Conservation (phyloP, 2,888 invertebrate genomes). For the Aplocera efformata region DNA sequence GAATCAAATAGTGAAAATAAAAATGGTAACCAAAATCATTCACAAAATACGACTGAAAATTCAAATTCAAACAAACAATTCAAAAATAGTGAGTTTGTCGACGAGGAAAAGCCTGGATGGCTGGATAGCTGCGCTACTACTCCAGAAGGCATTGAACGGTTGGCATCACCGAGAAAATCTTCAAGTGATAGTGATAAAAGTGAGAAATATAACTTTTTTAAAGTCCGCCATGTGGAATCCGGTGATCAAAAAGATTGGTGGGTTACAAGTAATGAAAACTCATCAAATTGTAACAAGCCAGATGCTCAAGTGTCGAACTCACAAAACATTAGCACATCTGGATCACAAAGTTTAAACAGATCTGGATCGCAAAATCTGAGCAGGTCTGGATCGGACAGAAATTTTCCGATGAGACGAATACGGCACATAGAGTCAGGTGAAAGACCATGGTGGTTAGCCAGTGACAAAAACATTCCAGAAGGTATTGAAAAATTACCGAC, state of each 20-base stretch:
- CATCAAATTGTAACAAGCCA: slow-evolving; percentile 45
- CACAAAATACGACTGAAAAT: slow-evolving; percentile 40
- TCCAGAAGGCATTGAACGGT: slow-evolving; percentile 82
- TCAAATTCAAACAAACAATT: slow-evolving; percentile 42
- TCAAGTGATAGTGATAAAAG: slow-evolving; percentile 75
- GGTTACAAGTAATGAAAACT: slow-evolving; percentile 75
- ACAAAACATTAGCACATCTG: background rate
- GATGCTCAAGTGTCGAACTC: slow-evolving; percentile 52
- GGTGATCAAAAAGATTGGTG: slow-evolving; percentile 85
- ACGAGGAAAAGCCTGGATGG: slow-evolving; percentile 87
- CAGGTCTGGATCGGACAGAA: slow-evolving; percentile 63
- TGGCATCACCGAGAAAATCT: slow-evolving; percentile 72
- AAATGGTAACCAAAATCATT: slow-evolving; percentile 34
- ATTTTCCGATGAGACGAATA: slow-evolving; percentile 63
- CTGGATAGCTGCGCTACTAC: slow-evolving; percentile 84
- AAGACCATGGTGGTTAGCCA: slow-evolving; percentile 85
- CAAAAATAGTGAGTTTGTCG: slow-evolving; percentile 55
- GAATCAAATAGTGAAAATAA: slow-evolving; percentile 60
- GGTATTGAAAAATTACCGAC: slow-evolving; percentile 76
- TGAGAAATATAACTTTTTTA: slow-evolving; percentile 75
- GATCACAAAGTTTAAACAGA: slow-evolving; percentile 38
- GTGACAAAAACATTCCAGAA: slow-evolving; percentile 80
- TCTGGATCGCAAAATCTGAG: slow-evolving; percentile 51
- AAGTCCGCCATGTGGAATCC: slow-evolving; percentile 83
- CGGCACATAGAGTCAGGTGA: slow-evolving; percentile 83